phyloP scores from a whole-genome alignment of 2,113 vertebrate genomes.

The Erinaceus europaeus region DNA sequence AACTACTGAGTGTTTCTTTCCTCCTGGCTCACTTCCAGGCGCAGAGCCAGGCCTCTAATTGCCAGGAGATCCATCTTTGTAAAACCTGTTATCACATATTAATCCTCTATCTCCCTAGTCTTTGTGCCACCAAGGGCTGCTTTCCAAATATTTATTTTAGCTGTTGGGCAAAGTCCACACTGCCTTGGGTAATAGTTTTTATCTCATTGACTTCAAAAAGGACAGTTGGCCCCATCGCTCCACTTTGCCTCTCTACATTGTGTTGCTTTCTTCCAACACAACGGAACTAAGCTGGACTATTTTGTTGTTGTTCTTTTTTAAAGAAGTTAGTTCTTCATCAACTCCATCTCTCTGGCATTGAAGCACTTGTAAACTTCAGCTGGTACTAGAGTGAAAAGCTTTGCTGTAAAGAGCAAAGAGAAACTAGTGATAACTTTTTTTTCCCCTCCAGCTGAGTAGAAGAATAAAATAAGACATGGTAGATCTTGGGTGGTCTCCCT shows the following conservation, averaged over 20 bases:
- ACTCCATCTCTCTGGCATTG: constrained; percentile 9
- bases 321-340: constrained; percentile 26
- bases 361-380: neutral
- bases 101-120: constrained; percentile 19
- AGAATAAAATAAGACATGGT: constrained; percentile 69
- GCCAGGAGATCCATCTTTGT: constrained; percentile 52
- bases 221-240: neutral
- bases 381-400: constrained; percentile 37
- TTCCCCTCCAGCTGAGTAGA: constrained; percentile 56
- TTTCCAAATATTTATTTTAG: constrained; percentile 63
- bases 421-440: constrained; percentile 32
- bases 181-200: constrained; percentile 44
- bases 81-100: constrained; percentile 6
- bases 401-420: constrained; percentile 52
- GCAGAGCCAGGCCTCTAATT: constrained; percentile 35
- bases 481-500: constrained; percentile 61
- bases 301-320: no score
- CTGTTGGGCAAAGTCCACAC: constrained; percentile 20
- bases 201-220: constrained; percentile 44
- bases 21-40: neutral
- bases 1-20: constrained; percentile 9
- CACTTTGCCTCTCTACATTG: neutral
- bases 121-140: constrained; percentile 10
- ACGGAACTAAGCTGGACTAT: neutral
- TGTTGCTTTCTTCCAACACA: neutral